phyloP scores from a whole-genome alignment of 2,113 vertebrate species.

The Myrmecophaga tridactyla region DNA sequence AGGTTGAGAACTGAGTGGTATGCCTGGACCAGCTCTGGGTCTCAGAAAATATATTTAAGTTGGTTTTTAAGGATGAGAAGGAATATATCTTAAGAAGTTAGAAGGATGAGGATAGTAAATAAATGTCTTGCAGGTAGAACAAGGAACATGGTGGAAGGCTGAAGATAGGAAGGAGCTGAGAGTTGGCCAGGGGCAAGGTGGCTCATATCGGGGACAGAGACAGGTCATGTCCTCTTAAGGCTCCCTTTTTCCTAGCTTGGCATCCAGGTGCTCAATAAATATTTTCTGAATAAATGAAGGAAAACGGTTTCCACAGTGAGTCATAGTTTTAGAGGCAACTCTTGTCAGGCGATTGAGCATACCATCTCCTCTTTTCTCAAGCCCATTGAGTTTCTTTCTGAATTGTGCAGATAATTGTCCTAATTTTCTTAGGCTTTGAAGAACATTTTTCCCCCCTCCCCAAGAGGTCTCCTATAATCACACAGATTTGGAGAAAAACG shows the following conservation, averaged over 20 bases:
- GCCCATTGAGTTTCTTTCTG: not conserved
- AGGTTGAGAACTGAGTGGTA: not conserved
- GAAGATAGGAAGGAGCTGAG: not conserved
- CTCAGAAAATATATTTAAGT: not conserved
- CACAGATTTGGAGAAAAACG: not conserved
- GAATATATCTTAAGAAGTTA: not conserved
- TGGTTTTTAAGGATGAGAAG: not conserved
- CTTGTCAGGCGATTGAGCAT: not conserved
- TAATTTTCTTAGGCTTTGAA: not conserved
- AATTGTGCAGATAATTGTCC: not conserved
- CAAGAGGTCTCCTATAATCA: not conserved
- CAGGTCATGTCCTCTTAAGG: not conserved
- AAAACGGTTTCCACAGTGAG: not conserved
- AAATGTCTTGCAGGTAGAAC: not conserved
- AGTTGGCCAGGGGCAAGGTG: too few species aligned
- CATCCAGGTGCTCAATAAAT: not conserved
- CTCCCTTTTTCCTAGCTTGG: not conserved
- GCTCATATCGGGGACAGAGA: not conserved
- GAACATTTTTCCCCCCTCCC: not conserved
- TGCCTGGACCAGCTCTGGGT: not conserved
- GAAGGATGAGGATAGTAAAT: not conserved
- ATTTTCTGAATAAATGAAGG: not conserved
- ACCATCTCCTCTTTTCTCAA: not conserved
- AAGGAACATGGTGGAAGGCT: rapidly evolving
- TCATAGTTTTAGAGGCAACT: not conserved